Conservation (phyloP, 2,113 vertebrate species). For the Pangasianodon hypophthalmus region DNA sequence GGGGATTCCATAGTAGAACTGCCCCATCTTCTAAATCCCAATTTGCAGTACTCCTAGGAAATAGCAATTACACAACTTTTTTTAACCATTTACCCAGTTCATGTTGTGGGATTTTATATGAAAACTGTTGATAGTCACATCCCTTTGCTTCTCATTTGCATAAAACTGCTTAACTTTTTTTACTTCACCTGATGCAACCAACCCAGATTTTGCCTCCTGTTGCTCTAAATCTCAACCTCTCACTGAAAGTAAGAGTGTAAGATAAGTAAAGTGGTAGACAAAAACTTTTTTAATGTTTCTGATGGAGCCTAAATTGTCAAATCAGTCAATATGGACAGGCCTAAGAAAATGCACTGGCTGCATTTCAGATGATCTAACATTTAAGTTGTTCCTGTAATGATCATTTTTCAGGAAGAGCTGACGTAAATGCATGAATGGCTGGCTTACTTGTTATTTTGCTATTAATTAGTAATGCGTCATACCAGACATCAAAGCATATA, state of each 20-base stretch:
- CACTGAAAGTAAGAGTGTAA: not conserved
- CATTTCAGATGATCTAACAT: not conserved
- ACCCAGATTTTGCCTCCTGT: not conserved
- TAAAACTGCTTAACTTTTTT: not conserved
- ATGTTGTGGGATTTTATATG: not conserved
- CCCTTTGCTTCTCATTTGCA: not conserved
- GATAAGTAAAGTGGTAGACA: not conserved
- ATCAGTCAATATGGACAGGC: not conserved
- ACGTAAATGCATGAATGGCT: not conserved
- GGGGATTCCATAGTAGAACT: not conserved
- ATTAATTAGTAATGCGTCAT: slow-evolving; percentile 18
- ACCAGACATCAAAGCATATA: slow-evolving; percentile 18
- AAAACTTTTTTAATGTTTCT: not conserved
- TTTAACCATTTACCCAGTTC: not conserved
- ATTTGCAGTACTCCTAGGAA: not conserved
- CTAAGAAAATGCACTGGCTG: not conserved
- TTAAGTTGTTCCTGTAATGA: not conserved
- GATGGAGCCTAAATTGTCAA: not conserved
- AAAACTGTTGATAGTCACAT: not conserved
- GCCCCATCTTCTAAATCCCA: not conserved
- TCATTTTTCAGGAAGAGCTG: not conserved
- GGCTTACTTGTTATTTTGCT: not conserved
- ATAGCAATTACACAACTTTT: not conserved
- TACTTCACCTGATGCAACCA: not conserved
- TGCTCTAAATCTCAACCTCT: not conserved